Percentiles rank a stretch among this genome's conserved stretches.
phyloP scores from a whole-genome alignment of 53 echinoderm and acorn worm genomes.

The Mesocentrotus franciscanus region DNA sequence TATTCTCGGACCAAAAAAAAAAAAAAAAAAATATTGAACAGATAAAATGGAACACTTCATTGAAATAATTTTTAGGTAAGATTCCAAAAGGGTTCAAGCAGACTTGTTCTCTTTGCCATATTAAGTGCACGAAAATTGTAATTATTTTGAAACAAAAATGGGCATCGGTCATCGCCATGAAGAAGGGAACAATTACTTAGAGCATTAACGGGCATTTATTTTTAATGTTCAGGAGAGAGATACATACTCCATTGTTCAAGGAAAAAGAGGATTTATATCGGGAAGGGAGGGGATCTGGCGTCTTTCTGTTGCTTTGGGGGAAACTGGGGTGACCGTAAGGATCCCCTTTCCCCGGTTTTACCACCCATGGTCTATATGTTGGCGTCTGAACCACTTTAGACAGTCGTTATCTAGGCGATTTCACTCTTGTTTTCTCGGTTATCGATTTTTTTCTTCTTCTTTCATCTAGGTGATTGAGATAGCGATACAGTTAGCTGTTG shows the following conservation, averaged over 20 bases:
- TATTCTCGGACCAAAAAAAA: not conserved
- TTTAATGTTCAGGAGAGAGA: no score
- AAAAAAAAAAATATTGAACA: not conserved
- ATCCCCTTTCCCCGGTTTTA: not conserved
- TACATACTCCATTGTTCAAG: no score
- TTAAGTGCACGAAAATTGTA: no score
- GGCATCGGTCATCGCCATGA: no score
- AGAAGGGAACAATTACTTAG: no score
- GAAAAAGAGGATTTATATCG: no score
- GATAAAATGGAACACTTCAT: not conserved
- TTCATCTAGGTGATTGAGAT: not conserved
- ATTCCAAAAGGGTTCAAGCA: not conserved
- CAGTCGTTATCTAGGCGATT: not conserved
- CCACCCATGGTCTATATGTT: not conserved
- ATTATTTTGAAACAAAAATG: no score
- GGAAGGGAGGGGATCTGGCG: no score
- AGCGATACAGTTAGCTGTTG: not conserved
- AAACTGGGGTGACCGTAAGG: no score
- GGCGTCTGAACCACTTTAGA: not conserved
- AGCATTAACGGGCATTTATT: no score
- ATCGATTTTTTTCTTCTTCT: not conserved
- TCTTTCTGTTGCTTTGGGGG: no score
- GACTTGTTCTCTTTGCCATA: no score
- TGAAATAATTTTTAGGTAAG: not conserved
- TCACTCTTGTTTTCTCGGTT: not conserved